phyloP scores from a whole-genome alignment of 2,888 invertebrate species.

The Phengaris alcon region DNA sequence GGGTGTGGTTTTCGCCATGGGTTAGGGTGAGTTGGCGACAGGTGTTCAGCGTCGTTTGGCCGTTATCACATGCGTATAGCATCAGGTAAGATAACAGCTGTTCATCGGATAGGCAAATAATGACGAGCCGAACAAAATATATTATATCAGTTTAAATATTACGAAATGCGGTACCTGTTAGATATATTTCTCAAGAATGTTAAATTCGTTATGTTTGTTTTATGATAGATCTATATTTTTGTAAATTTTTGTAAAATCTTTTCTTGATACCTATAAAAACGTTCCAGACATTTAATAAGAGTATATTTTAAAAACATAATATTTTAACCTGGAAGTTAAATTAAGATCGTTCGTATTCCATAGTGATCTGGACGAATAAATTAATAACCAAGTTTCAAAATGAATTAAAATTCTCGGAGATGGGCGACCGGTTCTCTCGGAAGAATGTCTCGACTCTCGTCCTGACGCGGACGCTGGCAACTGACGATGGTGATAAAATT shows the following conservation, averaged over 20 bases:
- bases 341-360: not conserved
- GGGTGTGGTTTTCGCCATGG: slow-evolving; percentile 15
- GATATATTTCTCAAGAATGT: not conserved
- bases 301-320: not conserved
- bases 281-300: no score
- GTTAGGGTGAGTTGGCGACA: slow-evolving; percentile 15
- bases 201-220: not conserved
- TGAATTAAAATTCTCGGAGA: slow-evolving; percentile 8
- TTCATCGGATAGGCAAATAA: slow-evolving; percentile 18
- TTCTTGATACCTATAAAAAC: no score
- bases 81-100: slow-evolving; percentile 13
- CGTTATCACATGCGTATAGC: slow-evolving; percentile 1
- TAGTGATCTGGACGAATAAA: not conserved
- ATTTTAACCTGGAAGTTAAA: not conserved
- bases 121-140: slow-evolving; percentile 2
- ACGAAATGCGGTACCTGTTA: not conserved
- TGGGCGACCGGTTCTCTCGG: not conserved
- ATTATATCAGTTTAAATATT: not conserved
- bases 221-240: not conserved
- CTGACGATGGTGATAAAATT: not conserved
- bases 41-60: not conserved
- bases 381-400: slow-evolving; percentile 1
- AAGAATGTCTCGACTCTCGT: slow-evolving; percentile 7
- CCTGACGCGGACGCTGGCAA: no score
- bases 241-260: not conserved